Evolutionary conservation across 1,140 invertebrate species (phyloP).

Genomic region (Glomeris maerens): DNA sequence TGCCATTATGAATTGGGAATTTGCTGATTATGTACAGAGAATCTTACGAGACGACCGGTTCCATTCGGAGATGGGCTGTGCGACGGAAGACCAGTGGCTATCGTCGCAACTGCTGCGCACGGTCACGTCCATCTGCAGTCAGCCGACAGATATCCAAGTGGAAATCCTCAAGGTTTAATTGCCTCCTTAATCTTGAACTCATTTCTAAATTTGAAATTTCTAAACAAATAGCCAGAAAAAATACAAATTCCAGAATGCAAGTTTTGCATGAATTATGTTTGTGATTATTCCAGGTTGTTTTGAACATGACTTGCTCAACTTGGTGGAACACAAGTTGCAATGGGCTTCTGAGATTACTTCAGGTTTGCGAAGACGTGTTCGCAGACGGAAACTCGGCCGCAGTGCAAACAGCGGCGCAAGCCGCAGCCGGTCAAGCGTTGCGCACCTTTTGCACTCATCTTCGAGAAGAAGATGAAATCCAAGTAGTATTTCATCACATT

Average conservation of each 20-base stretch:
- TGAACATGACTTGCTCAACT: slow-evolving; percentile 62
- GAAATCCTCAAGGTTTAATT: slow-evolving; percentile 48
- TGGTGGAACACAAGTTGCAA: slow-evolving; percentile 68
- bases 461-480: slow-evolving; percentile 62
- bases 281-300: slow-evolving; percentile 49
- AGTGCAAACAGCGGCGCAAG: slow-evolving; percentile 61
- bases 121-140: slow-evolving; percentile 55
- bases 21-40: slow-evolving; percentile 46
- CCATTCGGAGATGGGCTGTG: slow-evolving; percentile 68
- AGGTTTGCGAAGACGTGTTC: slow-evolving; percentile 56
- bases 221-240: background rate
- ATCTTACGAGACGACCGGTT: slow-evolving; percentile 78
- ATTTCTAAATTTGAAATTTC: slow-evolving; percentile 5
- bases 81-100: slow-evolving; percentile 79
- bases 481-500: slow-evolving; percentile 22
- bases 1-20: background rate
- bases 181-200: background rate
- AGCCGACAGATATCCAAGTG: slow-evolving; percentile 58
- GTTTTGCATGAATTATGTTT: slow-evolving; percentile 7
- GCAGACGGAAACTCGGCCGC: slow-evolving; percentile 57
- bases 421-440: slow-evolving; percentile 64
- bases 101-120: slow-evolving; percentile 73
- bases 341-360: slow-evolving; percentile 59
- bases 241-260: background rate
- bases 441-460: slow-evolving; percentile 65